Conservation (phyloP, 2,888 invertebrate genomes). For the Craniophora ligustri region DNA sequence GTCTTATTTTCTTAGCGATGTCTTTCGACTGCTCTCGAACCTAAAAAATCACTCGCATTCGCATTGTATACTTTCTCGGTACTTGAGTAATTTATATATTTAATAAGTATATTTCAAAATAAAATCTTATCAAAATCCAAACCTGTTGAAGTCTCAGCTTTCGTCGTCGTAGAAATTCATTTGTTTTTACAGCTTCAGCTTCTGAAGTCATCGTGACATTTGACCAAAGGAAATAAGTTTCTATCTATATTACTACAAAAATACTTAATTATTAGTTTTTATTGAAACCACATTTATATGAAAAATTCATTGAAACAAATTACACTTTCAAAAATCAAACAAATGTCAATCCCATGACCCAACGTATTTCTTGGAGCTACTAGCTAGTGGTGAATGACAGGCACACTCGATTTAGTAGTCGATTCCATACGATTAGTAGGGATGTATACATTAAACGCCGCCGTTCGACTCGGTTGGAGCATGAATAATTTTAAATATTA, state of each 20-base stretch:
- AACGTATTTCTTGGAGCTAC: constrained; percentile 48
- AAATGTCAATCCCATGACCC: constrained; percentile 43
- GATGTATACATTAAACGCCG: no score
- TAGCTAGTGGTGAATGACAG: no score
- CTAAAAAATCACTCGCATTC: constrained; percentile 65
- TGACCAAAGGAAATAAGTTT: constrained; percentile 39
- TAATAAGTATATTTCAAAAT: constrained; percentile 17
- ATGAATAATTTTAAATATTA: no score
- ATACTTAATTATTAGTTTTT: constrained; percentile 13
- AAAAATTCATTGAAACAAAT: constrained; percentile 2
- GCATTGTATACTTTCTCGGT: constrained; percentile 33
- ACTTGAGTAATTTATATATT: constrained; percentile 41
- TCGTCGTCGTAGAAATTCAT: constrained; percentile 82
- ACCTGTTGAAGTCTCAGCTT: constrained; percentile 86
- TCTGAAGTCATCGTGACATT: constrained; percentile 80
- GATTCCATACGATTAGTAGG: not conserved
- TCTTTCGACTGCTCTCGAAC: constrained; percentile 87
- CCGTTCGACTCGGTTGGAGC: no score
- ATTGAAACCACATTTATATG: not conserved
- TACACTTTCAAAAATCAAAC: constrained; percentile 32
- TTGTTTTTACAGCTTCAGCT: constrained; percentile 79
- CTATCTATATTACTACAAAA: constrained; percentile 31
- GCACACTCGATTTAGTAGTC: no score
- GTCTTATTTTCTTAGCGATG: constrained; percentile 82
- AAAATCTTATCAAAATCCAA: constrained; percentile 55